A percentile compares a stretch with the other conserved stretches of the same genome.
phyloP scores from a whole-genome alignment of 30 jellyfish, hydroid and myxozoan genomes.

The Nemopilema nomurai region DNA sequence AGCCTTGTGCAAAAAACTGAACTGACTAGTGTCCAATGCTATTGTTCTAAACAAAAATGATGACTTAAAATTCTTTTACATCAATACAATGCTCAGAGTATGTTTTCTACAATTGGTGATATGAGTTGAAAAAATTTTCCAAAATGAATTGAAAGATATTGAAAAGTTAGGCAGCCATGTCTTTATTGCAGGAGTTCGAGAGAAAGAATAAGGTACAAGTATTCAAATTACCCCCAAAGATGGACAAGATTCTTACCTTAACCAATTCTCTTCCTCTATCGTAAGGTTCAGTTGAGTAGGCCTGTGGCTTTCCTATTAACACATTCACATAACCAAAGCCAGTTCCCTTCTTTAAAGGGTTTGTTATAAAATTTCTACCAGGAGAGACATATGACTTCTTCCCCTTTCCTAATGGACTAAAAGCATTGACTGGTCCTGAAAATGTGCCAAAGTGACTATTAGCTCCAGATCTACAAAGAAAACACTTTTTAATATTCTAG shows the following conservation, averaged over 20 bases:
- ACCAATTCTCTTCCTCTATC: constrained; percentile 82
- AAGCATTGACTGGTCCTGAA: constrained; percentile 76
- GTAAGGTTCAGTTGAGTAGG: constrained; percentile 89
- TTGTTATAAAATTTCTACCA: constrained; percentile 86
- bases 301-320: constrained; percentile 88
- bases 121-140: no score
- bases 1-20: no score
- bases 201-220: no score
- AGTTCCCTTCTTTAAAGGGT: constrained; percentile 90
- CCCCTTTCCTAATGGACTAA: constrained; percentile 70
- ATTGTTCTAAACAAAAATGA: no score
- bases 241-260: constrained; percentile 38
- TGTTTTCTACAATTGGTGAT: no score
- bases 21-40: no score
- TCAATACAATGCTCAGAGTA: no score
- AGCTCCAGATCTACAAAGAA: constrained; percentile 81
- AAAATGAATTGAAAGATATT: no score
- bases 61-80: no score
- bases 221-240: no score
- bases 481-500: neutral
- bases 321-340: constrained; percentile 98
- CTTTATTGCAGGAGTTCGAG: no score
- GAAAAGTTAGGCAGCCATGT: no score
- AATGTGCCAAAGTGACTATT: constrained; percentile 98
- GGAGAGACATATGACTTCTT: constrained; percentile 77